Percentiles rank a stretch among this genome's conserved stretches.
Conservation (phyloP, 2,888 invertebrate species). For the Latheticus oryzae region DNA sequence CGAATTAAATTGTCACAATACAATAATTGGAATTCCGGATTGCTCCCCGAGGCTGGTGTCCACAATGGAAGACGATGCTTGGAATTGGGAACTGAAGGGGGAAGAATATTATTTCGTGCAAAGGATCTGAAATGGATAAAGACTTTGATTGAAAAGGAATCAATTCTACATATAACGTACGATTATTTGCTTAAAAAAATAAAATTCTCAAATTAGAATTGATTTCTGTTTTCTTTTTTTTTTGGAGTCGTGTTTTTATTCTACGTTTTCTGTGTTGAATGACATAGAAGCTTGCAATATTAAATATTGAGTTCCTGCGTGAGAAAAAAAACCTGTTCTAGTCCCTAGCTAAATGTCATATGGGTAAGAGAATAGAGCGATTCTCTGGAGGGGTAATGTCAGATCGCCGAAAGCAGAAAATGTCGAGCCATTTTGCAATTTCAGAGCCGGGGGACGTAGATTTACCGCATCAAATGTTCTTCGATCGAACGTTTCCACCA, state of each 20-base stretch:
- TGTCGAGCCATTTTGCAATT: conserved; percentile 62
- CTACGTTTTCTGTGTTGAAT: too few relatives aligned
- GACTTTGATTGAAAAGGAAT: too few relatives aligned
- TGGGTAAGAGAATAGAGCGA: conserved; percentile 50
- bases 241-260: too few relatives aligned
- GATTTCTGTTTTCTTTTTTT: too few relatives aligned
- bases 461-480: conserved; percentile 56
- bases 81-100: not conserved
- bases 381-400: conserved; percentile 56
- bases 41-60: conserved; percentile 16
- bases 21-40: conserved; percentile 46
- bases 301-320: conserved; percentile 15
- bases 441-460: conserved; percentile 53
- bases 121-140: too few relatives aligned
- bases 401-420: conserved; percentile 60
- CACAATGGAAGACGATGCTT: conserved; percentile 23
- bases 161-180: too few relatives aligned
- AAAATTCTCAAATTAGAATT: too few relatives aligned
- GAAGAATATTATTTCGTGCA: too few relatives aligned
- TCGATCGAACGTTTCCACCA: conserved; percentile 36
- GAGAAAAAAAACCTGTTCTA: conserved; percentile 9
- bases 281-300: too few relatives aligned
- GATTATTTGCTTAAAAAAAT: too few relatives aligned
- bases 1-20: conserved; percentile 47
- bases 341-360: conserved; percentile 48